Base-by-base conservation (phyloP, 2,113 vertebrate genomes). In the Dinomys branickii region DNA sequence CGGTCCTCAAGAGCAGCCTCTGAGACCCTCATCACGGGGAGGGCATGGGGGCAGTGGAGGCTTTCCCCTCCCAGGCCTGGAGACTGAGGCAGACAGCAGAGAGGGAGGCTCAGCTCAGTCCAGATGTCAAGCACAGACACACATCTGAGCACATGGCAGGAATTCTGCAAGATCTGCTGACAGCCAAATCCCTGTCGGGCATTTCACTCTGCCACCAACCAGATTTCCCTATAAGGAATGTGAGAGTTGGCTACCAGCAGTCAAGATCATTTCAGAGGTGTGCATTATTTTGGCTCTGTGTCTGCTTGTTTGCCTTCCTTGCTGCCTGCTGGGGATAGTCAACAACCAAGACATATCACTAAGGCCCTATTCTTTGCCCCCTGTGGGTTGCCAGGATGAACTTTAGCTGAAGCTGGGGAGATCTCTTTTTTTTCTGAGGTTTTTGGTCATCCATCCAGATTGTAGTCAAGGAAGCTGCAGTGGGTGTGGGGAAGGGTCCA, bases 231-330 rank as follows among this genome's bases (percentile, higher is more conserved):
- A 22, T 28, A n/a, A 90, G 67, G 96, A 96, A 88, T 88, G 6
- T 33, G 41, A 90, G 88, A 56, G 50, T 30, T 78, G 77, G 88
- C 52, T 96, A 88, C 85, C 94, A 81, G 88, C 54, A 77, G 77
- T 54, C 86, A 58, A 44, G 59, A 50, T 38, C 58, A 44, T 84
- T 94, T 95, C 75, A 4, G 1, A 87, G 85, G 52, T 13, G 9
- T 44, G 7, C 5, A 7, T 44, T 35, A 1, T 78, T 77, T 56
- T 8, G 19, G 78, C 47, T 85, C 41, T 77, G n/a, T n/a, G 33
- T 88, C 91, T 65, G 88, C 50, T 41, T 80, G 44, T 52, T 58
- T 96, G 52, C 4, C 38, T 84, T 38, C n/a, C 24, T 38, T 10
- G 30, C 58, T 50, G 9, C 80, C 69, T 86, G 35, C 65, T 67